Evolutionary conservation across 1,140 invertebrate genomes (phyloP), one percentile per base, ranked within the genome.

Genomic region (Scaptomyza graminum): DNA sequence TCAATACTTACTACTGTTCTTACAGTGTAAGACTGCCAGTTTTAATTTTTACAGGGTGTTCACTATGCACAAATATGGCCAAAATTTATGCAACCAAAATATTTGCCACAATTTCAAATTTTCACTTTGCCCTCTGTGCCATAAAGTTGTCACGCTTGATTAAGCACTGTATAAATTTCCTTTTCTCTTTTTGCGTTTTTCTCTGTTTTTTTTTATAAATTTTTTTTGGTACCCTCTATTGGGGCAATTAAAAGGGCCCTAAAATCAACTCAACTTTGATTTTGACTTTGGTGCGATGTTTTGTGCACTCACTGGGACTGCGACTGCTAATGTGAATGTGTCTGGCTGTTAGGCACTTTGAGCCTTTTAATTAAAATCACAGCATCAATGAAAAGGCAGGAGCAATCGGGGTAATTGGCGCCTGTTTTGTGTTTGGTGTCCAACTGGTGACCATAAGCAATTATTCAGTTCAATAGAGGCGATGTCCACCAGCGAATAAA

Each of bases 181-280:
- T 3, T 57, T 57, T 5, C 41, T 43, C 55, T 46, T 46, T 52
- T 49, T 69, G 69, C 57, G 46, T 49, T 73, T 34, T 60, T 46
- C 25, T 37, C 49, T 69, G 46, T 52, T 61, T 55, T 57, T 6
- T 44, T 61, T 56, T 15, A 39, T 28, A 18, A 51, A 16, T 62
- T 55, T 59, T 37, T 55, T 12, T 41, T 59, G 16, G 3, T 1
- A 18, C 52, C 43, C 25, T 51, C 52, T 9, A 37, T 71, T 71
- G 61, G 74, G 78, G 74, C 82, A 85, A 85, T 85, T 85, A 85
- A 79, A 70, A 60, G 34, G 43, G 66, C 82, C 67, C 74, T 69
- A 78, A 85, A 79, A 85, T 78, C 78, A 87, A 82, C 74, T 87
- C 70, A 85, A 85, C 81, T 80, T 85, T 85, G 81, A 82, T 80